Evolutionary conservation across 2,888 invertebrate genomes (phyloP).

Genomic region (Lepidocyrtinus sp.): DNA sequence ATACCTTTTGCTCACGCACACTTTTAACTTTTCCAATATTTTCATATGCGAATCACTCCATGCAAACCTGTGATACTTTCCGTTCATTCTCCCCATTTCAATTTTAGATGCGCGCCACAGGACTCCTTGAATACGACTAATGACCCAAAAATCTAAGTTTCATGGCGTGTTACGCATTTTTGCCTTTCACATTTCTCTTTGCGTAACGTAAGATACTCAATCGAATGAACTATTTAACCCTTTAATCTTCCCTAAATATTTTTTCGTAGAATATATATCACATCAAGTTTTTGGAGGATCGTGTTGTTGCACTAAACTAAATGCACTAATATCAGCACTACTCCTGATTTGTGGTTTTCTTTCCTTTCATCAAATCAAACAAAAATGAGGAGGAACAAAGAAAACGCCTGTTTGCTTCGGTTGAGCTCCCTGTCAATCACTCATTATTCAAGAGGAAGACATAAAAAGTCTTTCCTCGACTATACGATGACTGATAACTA

Average conservation of each 20-base stretch:
- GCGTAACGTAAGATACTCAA: neutral
- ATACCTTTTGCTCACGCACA: too few relatives aligned
- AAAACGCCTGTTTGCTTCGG: constrained; percentile 39
- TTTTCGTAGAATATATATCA: neutral
- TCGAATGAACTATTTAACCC: neutral
- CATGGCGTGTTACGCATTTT: neutral
- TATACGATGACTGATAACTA: constrained; percentile 39
- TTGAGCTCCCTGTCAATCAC: constrained; percentile 47
- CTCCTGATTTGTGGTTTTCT: neutral
- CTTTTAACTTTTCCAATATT: neutral
- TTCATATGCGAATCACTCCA: neutral
- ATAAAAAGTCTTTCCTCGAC: constrained; percentile 26
- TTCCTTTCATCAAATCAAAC: neutral
- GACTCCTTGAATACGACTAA: neutral
- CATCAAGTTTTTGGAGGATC: neutral
- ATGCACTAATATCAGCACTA: too few relatives aligned
- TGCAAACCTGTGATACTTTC: neutral
- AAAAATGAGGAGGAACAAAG: neutral
- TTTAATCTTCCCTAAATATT: neutral
- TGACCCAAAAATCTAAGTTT: neutral
- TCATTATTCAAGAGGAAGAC: constrained; percentile 22
- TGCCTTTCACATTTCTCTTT: neutral
- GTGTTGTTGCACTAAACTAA: too few relatives aligned
- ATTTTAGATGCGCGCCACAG: neutral
- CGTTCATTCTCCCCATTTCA: neutral